phyloP scores from a whole-genome alignment of 2,888 invertebrate genomes.

The Agonopterix alstromeriana region DNA sequence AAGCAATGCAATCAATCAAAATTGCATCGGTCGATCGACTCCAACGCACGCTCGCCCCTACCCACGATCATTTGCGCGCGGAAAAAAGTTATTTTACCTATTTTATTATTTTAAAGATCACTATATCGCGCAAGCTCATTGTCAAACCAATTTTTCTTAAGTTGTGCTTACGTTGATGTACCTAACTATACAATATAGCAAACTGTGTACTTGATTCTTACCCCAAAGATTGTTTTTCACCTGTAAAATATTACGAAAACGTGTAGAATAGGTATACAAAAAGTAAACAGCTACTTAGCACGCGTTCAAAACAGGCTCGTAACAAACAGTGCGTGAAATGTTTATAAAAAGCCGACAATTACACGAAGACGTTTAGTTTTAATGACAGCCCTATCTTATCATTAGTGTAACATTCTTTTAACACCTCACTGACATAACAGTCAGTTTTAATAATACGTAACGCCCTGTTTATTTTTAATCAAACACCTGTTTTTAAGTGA shows the following conservation, averaged over 20 bases:
- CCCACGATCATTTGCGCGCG: slow-evolving; percentile 31
- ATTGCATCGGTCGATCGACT: slow-evolving; percentile 68
- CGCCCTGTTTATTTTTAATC: slow-evolving; percentile 22
- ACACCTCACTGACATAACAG: slow-evolving; percentile 40
- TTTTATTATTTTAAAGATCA: not conserved
- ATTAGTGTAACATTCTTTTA: slow-evolving; percentile 21
- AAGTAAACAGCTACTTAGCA: slow-evolving; percentile 12
- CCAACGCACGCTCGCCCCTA: slow-evolving; percentile 46
- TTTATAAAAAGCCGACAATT: slow-evolving; percentile 45
- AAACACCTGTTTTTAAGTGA: slow-evolving; percentile 2
- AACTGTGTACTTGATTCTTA: no score
- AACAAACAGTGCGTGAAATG: slow-evolving; percentile 51
- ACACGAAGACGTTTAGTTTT: slow-evolving; percentile 19
- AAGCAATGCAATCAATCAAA: slow-evolving; percentile 76
- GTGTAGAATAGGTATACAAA: not conserved
- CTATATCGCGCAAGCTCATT: not conserved
- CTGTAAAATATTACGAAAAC: no score
- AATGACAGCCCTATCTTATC: slow-evolving; percentile 29
- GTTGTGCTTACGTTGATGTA: no score
- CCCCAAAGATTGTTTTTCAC: no score
- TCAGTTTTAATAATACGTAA: slow-evolving; percentile 33
- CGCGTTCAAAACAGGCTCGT: not conserved
- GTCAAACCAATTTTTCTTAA: no score
- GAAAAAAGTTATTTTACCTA: slow-evolving; percentile 8
- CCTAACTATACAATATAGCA: no score